Percentiles rank a stretch among this genome's conserved stretches.
These are phyloP conservation scores for Acrocyrtus sp. DNA, from an alignment of 2,888 invertebrate genomes.

Conservation along the genomic window DNA sequence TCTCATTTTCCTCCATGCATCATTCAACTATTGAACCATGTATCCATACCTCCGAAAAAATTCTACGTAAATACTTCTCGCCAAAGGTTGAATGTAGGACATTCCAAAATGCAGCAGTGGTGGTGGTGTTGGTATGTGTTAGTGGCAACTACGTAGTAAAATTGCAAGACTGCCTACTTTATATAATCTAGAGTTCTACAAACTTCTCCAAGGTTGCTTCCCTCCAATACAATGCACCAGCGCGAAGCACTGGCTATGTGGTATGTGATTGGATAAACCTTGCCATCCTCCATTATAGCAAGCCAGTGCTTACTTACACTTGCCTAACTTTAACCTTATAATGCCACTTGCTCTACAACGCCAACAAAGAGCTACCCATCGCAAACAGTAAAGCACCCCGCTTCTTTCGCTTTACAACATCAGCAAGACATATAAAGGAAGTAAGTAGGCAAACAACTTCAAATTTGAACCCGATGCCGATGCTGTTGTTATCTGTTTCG, in stretches of 20 bases:
- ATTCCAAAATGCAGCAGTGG: constrained; percentile 44
- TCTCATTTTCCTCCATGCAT: constrained; percentile 4
- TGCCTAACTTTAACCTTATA: not conserved
- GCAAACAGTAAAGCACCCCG: not conserved
- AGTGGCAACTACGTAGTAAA: constrained; percentile 20
- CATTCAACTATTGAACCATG: not conserved
- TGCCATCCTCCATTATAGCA: no score
- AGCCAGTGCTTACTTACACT: not conserved
- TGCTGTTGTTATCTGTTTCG: not conserved
- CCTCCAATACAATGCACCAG: constrained; percentile 22
- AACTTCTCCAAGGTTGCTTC: constrained; percentile 21
- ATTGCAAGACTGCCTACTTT: constrained; percentile 14
- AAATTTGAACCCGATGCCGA: not conserved
- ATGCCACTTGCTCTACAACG: not conserved
- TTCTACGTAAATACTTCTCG: not conserved
- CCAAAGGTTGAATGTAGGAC: constrained; percentile 47
- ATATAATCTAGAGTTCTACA: constrained; percentile 16
- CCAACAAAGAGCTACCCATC: no score
- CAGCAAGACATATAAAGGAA: constrained; percentile 2
- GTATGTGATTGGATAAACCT: no score
- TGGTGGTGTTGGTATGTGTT: not conserved
- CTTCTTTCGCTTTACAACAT: not conserved
- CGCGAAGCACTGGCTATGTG: no score
- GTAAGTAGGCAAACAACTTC: not conserved
- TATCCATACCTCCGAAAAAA: not conserved